Base-by-base conservation (phyloP, 1,140 invertebrate species). In the Agrypnia vestita region DNA sequence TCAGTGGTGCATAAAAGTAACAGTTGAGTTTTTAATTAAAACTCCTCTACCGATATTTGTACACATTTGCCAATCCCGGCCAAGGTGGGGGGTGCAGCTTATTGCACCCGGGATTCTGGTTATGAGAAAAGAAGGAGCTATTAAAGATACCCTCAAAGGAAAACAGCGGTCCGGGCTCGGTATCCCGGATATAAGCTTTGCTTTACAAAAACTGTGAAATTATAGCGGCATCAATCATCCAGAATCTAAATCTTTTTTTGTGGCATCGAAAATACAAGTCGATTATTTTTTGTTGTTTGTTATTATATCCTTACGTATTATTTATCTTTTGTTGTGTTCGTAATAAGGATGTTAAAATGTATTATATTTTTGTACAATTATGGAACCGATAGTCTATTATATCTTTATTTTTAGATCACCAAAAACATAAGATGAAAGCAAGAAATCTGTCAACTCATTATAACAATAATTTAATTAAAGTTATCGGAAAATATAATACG, bases 151-250 rank as follows among this genome's bases (percentile, higher is more conserved):
- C 67, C 46, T 71, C 67, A 71, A 71, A 71, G 67, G 43, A 67
- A 71, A 46, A 10, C 7, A 59, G 55, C 55, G 8, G 55, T 59
- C 12, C 21, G 12, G 46, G 67, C 13, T 15, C 19, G 51, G 17
- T 49, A 19, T 17, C 9, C 71, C 51, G 71, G 71, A 74, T 74
- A 43, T 74, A 74, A 56, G 71, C 51, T 74, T 56, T 74, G 51
- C 71, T 74, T 74, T 55, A 17, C 35, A 56, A 74, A 74, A 74
- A 74, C 53, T 56, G 61, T 64, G 71, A 74, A 74, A 74, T 74
- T 74, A 74, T 19, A 59, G 21, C 51, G 21, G 21, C 71, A 74
- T 74, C 71, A 74, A 74, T 74, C 71, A 74, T 74, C 19, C 0
- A 25, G 13, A 35, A 43, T 44, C 71, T 71, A 59, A 15, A 56